phyloP scores from a whole-genome alignment of 2,888 invertebrate species.

The Neelides folsomi region DNA sequence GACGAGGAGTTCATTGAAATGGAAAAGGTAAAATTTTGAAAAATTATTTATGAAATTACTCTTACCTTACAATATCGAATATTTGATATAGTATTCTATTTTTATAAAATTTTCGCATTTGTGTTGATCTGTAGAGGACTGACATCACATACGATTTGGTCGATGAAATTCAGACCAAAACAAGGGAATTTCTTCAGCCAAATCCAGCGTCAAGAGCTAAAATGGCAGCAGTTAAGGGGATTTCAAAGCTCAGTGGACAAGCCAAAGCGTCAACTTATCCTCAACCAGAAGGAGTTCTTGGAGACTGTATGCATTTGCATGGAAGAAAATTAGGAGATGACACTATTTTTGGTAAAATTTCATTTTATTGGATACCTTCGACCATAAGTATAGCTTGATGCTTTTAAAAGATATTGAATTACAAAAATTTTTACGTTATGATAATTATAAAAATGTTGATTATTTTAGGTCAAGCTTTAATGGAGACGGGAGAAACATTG shows the following conservation, averaged over 20 bases:
- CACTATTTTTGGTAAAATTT: conserved; percentile 62
- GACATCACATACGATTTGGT: conserved; percentile 94
- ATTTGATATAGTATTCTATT: too few relatives aligned
- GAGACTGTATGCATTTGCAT: conserved; percentile 90
- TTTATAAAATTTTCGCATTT: too few relatives aligned
- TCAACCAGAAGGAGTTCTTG: conserved; percentile 93
- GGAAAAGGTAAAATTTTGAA: conserved; percentile 74
- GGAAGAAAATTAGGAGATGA: conserved; percentile 93
- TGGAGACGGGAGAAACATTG: conserved; percentile 91
- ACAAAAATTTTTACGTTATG: too few relatives aligned
- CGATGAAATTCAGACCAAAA: conserved; percentile 89
- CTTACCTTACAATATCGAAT: too few relatives aligned
- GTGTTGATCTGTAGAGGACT: conserved; percentile 69
- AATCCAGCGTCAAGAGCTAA: conserved; percentile 94
- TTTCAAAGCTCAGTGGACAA: conserved; percentile 92
- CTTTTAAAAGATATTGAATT: too few relatives aligned
- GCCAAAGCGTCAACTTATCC: conserved; percentile 95
- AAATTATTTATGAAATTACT: too few relatives aligned
- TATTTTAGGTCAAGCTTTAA: conserved; percentile 59
- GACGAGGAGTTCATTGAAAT: conserved; percentile 98
- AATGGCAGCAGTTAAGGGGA: conserved; percentile 88
- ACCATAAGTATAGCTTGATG: neutral
- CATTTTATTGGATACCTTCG: neutral
- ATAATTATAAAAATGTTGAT: too few relatives aligned
- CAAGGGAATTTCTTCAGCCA: conserved; percentile 93